Evolutionary conservation across 2,113 vertebrate genomes (phyloP).

Genomic region (Nothoprocta perdicaria): DNA sequence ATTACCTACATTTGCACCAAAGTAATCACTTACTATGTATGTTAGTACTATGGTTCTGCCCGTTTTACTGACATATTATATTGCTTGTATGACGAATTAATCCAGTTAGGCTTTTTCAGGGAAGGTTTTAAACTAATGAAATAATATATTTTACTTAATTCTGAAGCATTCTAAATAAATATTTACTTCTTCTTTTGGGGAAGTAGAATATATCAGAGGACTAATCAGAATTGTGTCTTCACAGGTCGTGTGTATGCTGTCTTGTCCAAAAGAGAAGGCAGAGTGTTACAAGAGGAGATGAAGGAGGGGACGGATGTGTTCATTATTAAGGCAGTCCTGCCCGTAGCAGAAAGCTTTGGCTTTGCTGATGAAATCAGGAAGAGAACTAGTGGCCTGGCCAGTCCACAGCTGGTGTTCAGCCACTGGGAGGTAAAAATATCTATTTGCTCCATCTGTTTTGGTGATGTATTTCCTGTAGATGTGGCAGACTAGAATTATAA

Average conservation of each 20-base stretch:
- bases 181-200: not conserved
- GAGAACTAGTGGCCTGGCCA: conserved; percentile 94
- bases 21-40: not conserved
- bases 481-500: conserved; percentile 40
- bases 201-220: not conserved
- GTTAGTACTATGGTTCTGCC: not conserved
- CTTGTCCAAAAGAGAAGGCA: conserved; percentile 91
- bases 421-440: conserved; percentile 93
- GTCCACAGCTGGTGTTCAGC: conserved; percentile 96
- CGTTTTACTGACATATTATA: not conserved
- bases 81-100: not conserved
- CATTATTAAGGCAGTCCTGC: conserved; percentile 92
- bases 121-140: not conserved
- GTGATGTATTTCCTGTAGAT: conserved; percentile 22
- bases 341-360: conserved; percentile 97
- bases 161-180: not conserved
- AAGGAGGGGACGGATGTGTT: conserved; percentile 97
- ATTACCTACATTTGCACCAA: not conserved
- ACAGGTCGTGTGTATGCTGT: conserved; percentile 93
- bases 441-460: conserved; percentile 32
- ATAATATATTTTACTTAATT: accelerated
- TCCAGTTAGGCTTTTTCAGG: not conserved
- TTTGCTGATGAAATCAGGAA: conserved; percentile 98
- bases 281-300: conserved; percentile 96
- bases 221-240: not conserved